Base-by-base conservation (phyloP, 1,140 invertebrate species). In the Caenorhabditis latens region DNA sequence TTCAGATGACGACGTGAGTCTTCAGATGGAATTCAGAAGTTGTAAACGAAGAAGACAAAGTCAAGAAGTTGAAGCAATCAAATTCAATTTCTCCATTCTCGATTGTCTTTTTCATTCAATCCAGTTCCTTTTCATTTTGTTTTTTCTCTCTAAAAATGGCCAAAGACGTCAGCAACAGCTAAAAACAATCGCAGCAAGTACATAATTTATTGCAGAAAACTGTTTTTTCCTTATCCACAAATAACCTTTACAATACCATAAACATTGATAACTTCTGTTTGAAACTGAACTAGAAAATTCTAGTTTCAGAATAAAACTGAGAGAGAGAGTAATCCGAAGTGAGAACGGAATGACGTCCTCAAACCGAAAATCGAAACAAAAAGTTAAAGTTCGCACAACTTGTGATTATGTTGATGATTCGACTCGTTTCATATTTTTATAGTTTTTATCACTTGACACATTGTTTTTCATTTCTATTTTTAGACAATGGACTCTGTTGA, bases 281-380 rank as follows among this genome's bases (percentile, higher is more conserved):
- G 50, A 53, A 53, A 53, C 50, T 53, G 32, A 32, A 32, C 32
- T 16, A 14, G 50, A 53, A 53, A 53, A 53, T 53, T 53, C 50
- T 16, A 53, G 50, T 53, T 53, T 32, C 32, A 32, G 32, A 32
- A 32, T 32, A 32, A 32, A 32, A 32, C 1, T 32, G 32, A 32
- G 32, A 32, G 32, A 32, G 32, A 32, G 32, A 32, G 32, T 32
- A 32, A 32, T 32, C 32, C 32, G 32, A 32, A 32, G 32, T 63
- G n/a, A 63, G 14, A 71, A 71, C 42, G 13, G 19, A 71, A 71
- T 79, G 71, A 79, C 71, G 71, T 50, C 43, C 40, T 4, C n/a
- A 13, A 79, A 79, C 46, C 71, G 71, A 79, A 79, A 79, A 79
- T 79, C 71, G 46, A 79, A 79, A 43, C 32, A 42, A 48, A 79